phyloP scores from a whole-genome alignment of 1,140 invertebrate genomes.

The Pygmarrhopalites habei region DNA sequence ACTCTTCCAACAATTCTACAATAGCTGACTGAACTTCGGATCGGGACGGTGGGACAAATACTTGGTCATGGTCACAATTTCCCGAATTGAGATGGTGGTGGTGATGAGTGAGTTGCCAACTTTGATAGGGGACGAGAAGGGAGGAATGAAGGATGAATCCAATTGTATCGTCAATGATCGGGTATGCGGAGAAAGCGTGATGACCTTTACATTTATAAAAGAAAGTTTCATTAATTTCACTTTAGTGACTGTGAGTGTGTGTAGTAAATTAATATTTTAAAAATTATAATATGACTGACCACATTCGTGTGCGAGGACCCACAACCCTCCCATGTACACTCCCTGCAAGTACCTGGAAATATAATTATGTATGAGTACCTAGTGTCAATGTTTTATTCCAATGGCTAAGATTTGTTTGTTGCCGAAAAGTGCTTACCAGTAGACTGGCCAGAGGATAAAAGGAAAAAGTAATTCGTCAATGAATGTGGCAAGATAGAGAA shows the following conservation, averaged over 20 bases:
- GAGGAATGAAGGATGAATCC: slow-evolving; percentile 11
- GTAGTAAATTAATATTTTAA: no score
- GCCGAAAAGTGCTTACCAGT: slow-evolving; percentile 9
- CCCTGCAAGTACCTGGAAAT: slow-evolving; percentile 7
- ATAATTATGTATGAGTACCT: no score
- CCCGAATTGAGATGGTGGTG: slow-evolving; percentile 9
- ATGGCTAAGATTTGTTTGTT: no score
- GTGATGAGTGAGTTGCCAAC: slow-evolving; percentile 1
- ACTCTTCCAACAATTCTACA: slow-evolving; percentile 13
- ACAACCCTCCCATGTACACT: slow-evolving; percentile 7
- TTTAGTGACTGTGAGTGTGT: no score
- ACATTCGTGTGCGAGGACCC: slow-evolving; percentile 9
- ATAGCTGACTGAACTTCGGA: not conserved
- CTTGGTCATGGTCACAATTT: slow-evolving; percentile 11
- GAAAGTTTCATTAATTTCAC: no score
- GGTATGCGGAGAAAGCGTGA: slow-evolving; percentile 5
- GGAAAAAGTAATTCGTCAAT: not conserved
- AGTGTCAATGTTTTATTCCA: no score
- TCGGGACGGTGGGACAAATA: not conserved
- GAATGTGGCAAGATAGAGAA: not conserved
- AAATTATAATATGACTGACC: no score
- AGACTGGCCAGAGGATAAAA: slow-evolving; percentile 3
- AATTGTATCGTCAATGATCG: not conserved
- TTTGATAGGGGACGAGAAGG: slow-evolving; percentile 13
- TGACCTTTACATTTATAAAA: no score